Evolutionary conservation across 1,140 invertebrate genomes (phyloP).

Genomic region (Drosophila lini): DNA sequence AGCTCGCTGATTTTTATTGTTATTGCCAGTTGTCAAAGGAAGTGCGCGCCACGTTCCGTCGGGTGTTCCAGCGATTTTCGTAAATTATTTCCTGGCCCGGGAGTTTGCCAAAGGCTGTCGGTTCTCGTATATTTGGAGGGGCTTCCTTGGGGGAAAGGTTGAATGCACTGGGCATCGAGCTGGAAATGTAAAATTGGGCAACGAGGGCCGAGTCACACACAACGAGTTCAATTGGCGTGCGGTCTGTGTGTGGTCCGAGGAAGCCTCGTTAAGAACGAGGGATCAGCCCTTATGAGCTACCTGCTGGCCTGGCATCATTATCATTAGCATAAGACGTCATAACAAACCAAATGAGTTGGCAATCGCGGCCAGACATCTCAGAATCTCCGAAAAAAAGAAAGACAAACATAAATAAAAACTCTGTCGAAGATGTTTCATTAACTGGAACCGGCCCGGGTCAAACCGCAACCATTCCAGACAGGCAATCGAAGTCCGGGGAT

Average conservation of each 20-base stretch:
- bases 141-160: slow-evolving; percentile 16
- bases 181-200: slow-evolving; percentile 31
- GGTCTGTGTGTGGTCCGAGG: slow-evolving; percentile 51
- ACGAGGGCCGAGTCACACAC: slow-evolving; percentile 2
- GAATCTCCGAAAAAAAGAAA: slow-evolving; percentile 3
- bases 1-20: slow-evolving; percentile 80
- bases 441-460: slow-evolving; percentile 53
- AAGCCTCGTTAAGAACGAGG: slow-evolving; percentile 18
- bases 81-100: slow-evolving; percentile 73
- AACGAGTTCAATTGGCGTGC: slow-evolving; percentile 9
- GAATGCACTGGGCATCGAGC: slow-evolving; percentile 33
- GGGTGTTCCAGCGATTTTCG: slow-evolving; percentile 57
- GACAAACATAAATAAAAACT: slow-evolving; percentile 32
- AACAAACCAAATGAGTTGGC: slow-evolving; percentile 71
- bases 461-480: slow-evolving; percentile 56
- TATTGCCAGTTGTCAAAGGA: slow-evolving; percentile 82
- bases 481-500: slow-evolving; percentile 48
- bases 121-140: background rate
- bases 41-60: slow-evolving; percentile 50
- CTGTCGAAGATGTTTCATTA: slow-evolving; percentile 61
- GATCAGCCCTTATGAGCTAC: slow-evolving; percentile 4
- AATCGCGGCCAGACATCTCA: slow-evolving; percentile 63
- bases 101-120: slow-evolving; percentile 33
- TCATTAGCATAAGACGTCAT: slow-evolving; percentile 75
- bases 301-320: slow-evolving; percentile 64